phyloP scores from a whole-genome alignment of 1,140 invertebrate genomes.

The Drosophila erecta region DNA sequence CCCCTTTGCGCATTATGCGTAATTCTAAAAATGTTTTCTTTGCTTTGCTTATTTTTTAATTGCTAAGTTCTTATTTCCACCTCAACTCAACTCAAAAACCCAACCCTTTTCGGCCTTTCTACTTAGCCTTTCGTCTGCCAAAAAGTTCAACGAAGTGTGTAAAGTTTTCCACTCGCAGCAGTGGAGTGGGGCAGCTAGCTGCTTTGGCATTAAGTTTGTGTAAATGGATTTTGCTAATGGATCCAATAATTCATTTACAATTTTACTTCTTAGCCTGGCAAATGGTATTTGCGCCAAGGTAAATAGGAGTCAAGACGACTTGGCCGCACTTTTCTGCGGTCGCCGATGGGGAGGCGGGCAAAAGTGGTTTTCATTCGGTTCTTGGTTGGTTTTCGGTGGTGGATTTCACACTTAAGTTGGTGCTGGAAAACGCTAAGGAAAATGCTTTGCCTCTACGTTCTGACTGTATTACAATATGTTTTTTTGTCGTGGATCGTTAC shows the following conservation, averaged over 20 bases:
- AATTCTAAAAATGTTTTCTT: not conserved
- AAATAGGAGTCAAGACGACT: constrained; percentile 68
- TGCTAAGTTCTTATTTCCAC: not conserved
- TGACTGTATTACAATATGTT: not conserved
- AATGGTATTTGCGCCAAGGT: constrained; percentile 77
- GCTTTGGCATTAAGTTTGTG: constrained; percentile 82
- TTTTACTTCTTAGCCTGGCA: constrained; percentile 73
- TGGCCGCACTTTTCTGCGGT: constrained; percentile 66
- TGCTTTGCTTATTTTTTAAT: not conserved
- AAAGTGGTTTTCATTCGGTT: constrained; percentile 15
- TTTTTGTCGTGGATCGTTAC: not conserved
- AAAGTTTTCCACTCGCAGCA: constrained; percentile 55
- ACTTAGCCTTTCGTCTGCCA: constrained; percentile 25
- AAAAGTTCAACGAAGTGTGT: constrained; percentile 80
- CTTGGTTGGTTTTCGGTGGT: constrained; percentile 8
- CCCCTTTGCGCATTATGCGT: constrained; percentile 64
- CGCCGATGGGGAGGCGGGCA: constrained; percentile 13
- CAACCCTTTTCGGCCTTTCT: not conserved
- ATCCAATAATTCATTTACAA: constrained; percentile 84
- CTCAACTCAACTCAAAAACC: not conserved
- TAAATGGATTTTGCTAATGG: constrained; percentile 84
- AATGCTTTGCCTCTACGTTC: not conserved
- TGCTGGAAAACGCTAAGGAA: not conserved
- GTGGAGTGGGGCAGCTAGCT: constrained; percentile 19
- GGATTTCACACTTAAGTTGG: not conserved